Base-by-base conservation (phyloP, 2,797 vertebrate genomes). In the Gadopsis bispinosus region DNA sequence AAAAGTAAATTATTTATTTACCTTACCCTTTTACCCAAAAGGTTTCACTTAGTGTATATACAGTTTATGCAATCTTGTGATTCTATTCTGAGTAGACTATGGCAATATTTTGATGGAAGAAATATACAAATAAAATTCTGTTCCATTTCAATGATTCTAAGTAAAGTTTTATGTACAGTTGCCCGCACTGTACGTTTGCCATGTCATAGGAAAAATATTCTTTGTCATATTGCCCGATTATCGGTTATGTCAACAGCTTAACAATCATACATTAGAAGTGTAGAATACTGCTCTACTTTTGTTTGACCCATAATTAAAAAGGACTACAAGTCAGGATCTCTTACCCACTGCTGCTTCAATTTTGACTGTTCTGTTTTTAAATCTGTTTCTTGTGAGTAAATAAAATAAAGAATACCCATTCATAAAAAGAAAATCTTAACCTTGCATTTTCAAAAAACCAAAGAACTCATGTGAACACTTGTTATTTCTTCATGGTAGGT, bases 1-100 rank as follows among this genome's bases (percentile, higher is more conserved):
- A 69, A 81, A 81, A 78, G 48, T 55, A 47, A 53, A 79, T 65
- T 59, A 80, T 75, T 73, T 48, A 75, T 86, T 59, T 26, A 9
- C 45, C 22, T 62, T 41, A 10, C 10, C 35, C 17, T 48, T 62
- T 31, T 10, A 26, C 26, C 7, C 26, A 64, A 75, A 17, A 61
- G 31, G 2, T 41, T 33, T 13, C 33, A 48, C 8, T 75, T n/a
- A 16, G 29, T n/a, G 17, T 13, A 22, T 26, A 26, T 31, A 20
- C 19, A 35, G 7, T 47, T 35, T 58, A 53, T 37, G 22, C 4
- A 55, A 12, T 41, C 13, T 22, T 37, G 2, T 48, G 14, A 37
- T 8, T 65, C 8, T 65, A n/a, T 5, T 54, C 3, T 53, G 7
- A 33, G 29, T 22, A 48, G 43, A 63, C 26, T 33, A 51, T 37